Base-by-base conservation (phyloP, 2,888 invertebrate genomes). In the Craniophora ligustri region DNA sequence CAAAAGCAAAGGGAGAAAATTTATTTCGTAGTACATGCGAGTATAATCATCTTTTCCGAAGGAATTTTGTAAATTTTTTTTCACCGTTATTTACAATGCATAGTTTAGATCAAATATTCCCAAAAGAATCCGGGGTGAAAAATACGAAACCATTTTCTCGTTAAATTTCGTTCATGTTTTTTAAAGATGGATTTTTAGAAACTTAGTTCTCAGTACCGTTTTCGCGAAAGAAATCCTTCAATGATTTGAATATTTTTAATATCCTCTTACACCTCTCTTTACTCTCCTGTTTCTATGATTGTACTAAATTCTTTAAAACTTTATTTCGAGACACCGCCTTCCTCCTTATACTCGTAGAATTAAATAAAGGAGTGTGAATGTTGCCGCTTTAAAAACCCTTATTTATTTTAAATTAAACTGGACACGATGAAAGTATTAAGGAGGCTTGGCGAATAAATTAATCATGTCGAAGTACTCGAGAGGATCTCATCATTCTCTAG, bases 381-480 rank as follows among this genome's bases (percentile, higher is more conserved):
- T 31, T 48, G 44, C 49, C 39, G 41, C 48, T 57, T 62, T 53
- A 44, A 50, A 67, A 46, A 39, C 39, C 23, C 40, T 57, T 72
- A 65, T 62, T 67, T 71, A 75, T 60, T 75, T 76, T 67, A 63
- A 70, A 72, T 74, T 59, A 66, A 75, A 70, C 55, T 53, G 65
- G 58, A 53, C 59, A 47, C 49, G 66, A 71, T 65, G 48, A 59
- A 67, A 61, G 64, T 63, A 63, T 70, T 53, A 67, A 62, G 38
- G 56, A 63, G 50, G 51, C 48, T 26, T n/a, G 35, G 39, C 16
- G 51, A 67, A 70, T 67, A 66, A 74, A 67, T 72, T 69, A 72
- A 76, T 76, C 58, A 63, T 65, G 53, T 58, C 55, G 48, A 54
- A 50, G 39, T 58, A 57, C 49, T 57, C 54, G 49, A 61, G 47